A percentile compares a stretch with the other conserved stretches of the same genome.
These are phyloP conservation scores for Gasterosteus aculeatus DNA, from an alignment of 2,113 vertebrate species.

Conservation along the genomic window DNA sequence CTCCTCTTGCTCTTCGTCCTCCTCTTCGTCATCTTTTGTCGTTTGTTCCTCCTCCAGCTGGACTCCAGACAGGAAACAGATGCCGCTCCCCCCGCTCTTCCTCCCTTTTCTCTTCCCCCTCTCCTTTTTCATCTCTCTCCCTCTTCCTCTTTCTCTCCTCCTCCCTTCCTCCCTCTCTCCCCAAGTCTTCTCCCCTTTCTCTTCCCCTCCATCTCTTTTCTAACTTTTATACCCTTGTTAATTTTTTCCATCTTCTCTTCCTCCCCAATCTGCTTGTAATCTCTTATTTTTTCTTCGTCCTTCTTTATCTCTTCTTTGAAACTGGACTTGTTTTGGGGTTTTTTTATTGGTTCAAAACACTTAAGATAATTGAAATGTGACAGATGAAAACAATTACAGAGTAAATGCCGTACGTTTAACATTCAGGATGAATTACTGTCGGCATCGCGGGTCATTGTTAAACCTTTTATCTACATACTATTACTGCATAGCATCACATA, in stretches of 20 bases:
- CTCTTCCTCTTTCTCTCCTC: slow-evolving; percentile 6
- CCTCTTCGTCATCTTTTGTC: slow-evolving; percentile 62
- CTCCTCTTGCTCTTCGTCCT: slow-evolving; percentile 62
- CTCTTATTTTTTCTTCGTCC: not conserved
- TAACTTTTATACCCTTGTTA: not conserved
- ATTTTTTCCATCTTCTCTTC: not conserved
- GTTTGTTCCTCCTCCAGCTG: slow-evolving; percentile 80
- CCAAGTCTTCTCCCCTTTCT: not conserved
- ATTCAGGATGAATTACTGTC: not conserved
- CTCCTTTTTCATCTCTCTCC: slow-evolving; percentile 24
- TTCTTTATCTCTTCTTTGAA: not conserved
- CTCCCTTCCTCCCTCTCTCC: slow-evolving; percentile 1
- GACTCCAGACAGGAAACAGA: slow-evolving; percentile 78
- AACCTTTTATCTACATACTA: not conserved
- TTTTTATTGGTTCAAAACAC: not conserved
- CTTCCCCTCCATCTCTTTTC: not conserved
- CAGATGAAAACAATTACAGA: not conserved
- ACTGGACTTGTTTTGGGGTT: not conserved
- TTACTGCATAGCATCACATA: not conserved
- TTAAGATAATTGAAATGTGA: not conserved
- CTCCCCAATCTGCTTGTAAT: not conserved
- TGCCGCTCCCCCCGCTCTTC: slow-evolving; percentile 62
- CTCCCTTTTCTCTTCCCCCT: slow-evolving; percentile 53
- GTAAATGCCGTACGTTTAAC: not conserved
- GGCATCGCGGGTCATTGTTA: not conserved